Percentiles rank a stretch among this genome's conserved stretches.
phyloP scores from a whole-genome alignment of 2,113 vertebrate species.

The Coptodon rendalli region DNA sequence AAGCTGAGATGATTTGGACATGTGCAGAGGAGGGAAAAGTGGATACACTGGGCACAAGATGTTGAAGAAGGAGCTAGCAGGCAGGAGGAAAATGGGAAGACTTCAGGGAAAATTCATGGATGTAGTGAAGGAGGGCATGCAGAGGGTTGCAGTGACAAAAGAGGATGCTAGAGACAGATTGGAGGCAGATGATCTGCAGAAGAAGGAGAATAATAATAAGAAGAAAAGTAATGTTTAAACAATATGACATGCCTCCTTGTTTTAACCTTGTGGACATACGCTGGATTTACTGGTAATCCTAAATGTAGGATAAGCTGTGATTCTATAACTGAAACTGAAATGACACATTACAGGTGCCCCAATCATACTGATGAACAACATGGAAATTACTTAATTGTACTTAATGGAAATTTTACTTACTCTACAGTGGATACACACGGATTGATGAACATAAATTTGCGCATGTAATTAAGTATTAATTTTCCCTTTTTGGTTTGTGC shows the following conservation, averaged over 20 bases:
- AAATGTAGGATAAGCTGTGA: background rate
- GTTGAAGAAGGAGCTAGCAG: background rate
- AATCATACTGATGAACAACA: background rate
- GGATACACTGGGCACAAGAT: background rate
- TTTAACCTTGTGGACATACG: background rate
- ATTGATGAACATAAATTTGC: background rate
- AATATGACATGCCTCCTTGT: background rate
- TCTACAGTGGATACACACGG: background rate
- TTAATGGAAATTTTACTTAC: background rate
- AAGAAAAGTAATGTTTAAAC: background rate
- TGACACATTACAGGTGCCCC: background rate
- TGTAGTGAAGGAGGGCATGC: background rate
- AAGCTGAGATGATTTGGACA: background rate
- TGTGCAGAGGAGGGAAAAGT: background rate
- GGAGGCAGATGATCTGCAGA: background rate
- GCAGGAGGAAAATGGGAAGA: background rate
- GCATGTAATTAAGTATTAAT: background rate
- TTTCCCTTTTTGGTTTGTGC: background rate
- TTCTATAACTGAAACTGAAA: background rate
- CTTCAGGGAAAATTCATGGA: background rate
- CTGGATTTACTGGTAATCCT: background rate
- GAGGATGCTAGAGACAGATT: background rate
- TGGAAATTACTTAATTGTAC: background rate
- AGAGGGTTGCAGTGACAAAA: background rate
- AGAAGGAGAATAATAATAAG: fast-evolving